Evolutionary conservation across 2,888 invertebrate species (phyloP).

Genomic region (Cephus pulcher): DNA sequence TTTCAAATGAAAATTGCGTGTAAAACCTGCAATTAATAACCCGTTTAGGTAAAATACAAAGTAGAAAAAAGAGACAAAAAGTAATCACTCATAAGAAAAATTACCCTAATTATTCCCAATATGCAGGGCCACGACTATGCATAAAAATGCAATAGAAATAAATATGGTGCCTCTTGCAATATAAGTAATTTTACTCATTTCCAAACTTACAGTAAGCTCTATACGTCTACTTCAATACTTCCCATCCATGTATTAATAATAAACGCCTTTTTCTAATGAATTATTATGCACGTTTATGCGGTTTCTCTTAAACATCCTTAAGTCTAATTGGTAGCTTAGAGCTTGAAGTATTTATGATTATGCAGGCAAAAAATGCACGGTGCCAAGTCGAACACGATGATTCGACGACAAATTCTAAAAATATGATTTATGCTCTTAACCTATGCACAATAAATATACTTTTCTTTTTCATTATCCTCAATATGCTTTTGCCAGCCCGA

Average conservation of each 20-base stretch:
- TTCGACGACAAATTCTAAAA: neutral
- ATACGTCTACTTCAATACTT: neutral
- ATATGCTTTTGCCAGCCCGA: neutral
- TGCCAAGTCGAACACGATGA: neutral
- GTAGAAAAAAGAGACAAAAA: neutral
- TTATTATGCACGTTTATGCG: conserved; percentile 46
- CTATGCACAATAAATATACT: neutral
- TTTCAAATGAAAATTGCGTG: neutral
- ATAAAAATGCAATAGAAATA: neutral
- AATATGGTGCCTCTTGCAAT: neutral
- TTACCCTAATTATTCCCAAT: neutral
- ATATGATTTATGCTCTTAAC: neutral
- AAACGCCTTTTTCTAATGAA: conserved; percentile 21
- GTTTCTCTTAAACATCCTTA: conserved; percentile 1
- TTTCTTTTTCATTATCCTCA: neutral
- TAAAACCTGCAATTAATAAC: neutral
- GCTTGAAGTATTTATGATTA: conserved; percentile 10
- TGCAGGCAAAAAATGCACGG: conserved; percentile 25
- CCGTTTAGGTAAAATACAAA: neutral
- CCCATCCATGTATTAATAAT: conserved; percentile 12
- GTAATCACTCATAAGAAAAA: neutral
- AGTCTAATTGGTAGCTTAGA: conserved; percentile 17
- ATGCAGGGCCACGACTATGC: neutral
- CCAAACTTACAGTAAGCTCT: neutral
- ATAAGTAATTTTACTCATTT: neutral